Evolutionary conservation across 2,888 invertebrate genomes (phyloP), one percentile per base, ranked within the genome.

Genomic region (Pyrocoelia pectoralis): DNA sequence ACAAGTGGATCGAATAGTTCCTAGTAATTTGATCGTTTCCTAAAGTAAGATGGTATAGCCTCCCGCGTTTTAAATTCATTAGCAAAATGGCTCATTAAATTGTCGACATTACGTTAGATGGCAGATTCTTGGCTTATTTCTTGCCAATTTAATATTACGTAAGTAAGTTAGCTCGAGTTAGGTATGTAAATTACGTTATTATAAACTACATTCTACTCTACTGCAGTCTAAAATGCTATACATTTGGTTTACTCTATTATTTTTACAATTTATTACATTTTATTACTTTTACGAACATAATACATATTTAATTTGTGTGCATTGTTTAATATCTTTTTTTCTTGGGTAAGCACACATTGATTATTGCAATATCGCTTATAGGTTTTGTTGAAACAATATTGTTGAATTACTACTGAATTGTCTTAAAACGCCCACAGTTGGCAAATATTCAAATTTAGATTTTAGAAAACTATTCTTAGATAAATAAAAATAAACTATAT

Each of bases 371-470:
- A 13, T 15, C 2, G 2, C 8, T 14, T 13, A 12, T 41, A 8
- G n/a, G n/a, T n/a, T n/a, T n/a, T n/a, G n/a, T n/a, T n/a, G n/a
- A n/a, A n/a, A n/a, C n/a, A n/a, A n/a, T n/a, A n/a, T n/a, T n/a
- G n/a, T n/a, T n/a, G n/a, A n/a, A n/a, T n/a, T 41, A 41, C 8
- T 13, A 41, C 24, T 24, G 4, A 33, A 17, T 10, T 10, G 15
- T 46, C 15, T 46, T 41, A 8, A n/a, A n/a, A 33, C 8, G 2
- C 8, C n/a, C 33, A 33, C 10, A 46, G 46, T 46, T 46, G 46
- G 46, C 46, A 46, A 46, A 46, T 46, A 46, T 46, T 17, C 17
- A 46, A 46, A 17, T 10, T 46, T 46, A 46, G 46, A 18, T 10
- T n/a, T 33, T n/a, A 5, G 17, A 17, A 46, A 10, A 18, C n/a